A percentile compares a stretch with the other conserved stretches of the same genome.
phyloP scores from a whole-genome alignment of 1,140 invertebrate genomes.

The Lethocerus indicus region DNA sequence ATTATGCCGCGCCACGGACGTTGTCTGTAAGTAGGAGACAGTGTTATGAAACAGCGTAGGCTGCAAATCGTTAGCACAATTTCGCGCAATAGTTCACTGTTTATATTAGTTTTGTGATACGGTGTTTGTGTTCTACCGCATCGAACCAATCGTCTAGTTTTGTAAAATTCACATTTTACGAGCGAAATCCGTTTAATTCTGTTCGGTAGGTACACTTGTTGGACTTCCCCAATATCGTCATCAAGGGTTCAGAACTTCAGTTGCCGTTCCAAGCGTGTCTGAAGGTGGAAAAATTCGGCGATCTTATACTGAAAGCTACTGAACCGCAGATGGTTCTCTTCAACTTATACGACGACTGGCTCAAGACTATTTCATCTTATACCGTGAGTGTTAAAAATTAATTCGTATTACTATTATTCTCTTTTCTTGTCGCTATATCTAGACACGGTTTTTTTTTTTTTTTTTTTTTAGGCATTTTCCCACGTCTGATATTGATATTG shows the following conservation, averaged over 20 bases:
- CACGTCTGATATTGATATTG: conserved; percentile 90
- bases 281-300: conserved; percentile 99
- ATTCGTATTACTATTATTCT: background rate
- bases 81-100: no score
- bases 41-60: no score
- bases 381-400: conserved; percentile 33
- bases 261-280: conserved; percentile 98
- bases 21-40: no score
- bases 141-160: no score
- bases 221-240: conserved; percentile 99
- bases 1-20: no score
- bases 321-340: conserved; percentile 99
- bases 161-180: no score
- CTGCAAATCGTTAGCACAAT: no score
- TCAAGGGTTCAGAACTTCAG: conserved; percentile 95
- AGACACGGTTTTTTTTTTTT: conserved; percentile 8
- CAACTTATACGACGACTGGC: conserved; percentile 98
- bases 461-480: conserved; percentile 64
- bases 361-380: conserved; percentile 91
- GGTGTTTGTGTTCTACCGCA: background rate
- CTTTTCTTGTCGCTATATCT: background rate
- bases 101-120: no score
- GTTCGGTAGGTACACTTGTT: conserved; percentile 67
- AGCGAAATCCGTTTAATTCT: background rate
- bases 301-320: conserved; percentile 96